Evolutionary conservation across 2,888 invertebrate species (phyloP).

Genomic region (Patella depressa): DNA sequence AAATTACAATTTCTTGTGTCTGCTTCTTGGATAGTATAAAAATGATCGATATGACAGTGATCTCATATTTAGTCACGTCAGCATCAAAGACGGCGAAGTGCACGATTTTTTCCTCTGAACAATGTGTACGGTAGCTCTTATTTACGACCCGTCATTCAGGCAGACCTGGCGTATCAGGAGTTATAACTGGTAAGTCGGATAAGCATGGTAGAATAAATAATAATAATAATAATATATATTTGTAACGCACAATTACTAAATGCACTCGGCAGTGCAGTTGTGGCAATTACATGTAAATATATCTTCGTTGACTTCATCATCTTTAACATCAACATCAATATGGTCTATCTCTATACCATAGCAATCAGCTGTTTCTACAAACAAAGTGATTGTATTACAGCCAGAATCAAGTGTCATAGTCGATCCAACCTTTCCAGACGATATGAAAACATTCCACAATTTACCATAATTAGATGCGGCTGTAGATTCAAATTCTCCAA

Average conservation of each 20-base stretch:
- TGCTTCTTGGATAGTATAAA: too few species aligned
- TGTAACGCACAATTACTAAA: too few species aligned
- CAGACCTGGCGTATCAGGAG: background rate
- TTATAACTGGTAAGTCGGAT: background rate
- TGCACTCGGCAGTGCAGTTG: too few species aligned
- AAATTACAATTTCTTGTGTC: too few species aligned
- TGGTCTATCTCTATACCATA: conserved; percentile 48
- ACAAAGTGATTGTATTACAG: conserved; percentile 36
- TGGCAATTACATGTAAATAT: too few species aligned
- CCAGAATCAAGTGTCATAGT: conserved; percentile 33
- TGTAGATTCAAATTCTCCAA: conserved; percentile 29
- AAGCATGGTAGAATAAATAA: conserved; percentile 34
- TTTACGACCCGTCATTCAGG: conserved; percentile 31
- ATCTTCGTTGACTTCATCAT: conserved; percentile 21
- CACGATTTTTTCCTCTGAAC: conserved; percentile 54
- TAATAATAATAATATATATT: too few species aligned
- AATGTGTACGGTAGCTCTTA: conserved; percentile 48
- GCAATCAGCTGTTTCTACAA: conserved; percentile 28
- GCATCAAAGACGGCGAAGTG: conserved; percentile 49
- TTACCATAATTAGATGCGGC: conserved; percentile 13
- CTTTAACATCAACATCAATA: conserved; percentile 41
- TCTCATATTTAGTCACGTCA: conserved; percentile 32
- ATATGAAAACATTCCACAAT: conserved; percentile 13
- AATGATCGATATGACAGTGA: conserved; percentile 36
- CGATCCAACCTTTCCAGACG: conserved; percentile 36